A percentile compares a stretch with the other conserved stretches of the same genome.
Evolutionary conservation across 1,140 invertebrate genomes (phyloP).

Genomic region (Papilio glaucus): DNA sequence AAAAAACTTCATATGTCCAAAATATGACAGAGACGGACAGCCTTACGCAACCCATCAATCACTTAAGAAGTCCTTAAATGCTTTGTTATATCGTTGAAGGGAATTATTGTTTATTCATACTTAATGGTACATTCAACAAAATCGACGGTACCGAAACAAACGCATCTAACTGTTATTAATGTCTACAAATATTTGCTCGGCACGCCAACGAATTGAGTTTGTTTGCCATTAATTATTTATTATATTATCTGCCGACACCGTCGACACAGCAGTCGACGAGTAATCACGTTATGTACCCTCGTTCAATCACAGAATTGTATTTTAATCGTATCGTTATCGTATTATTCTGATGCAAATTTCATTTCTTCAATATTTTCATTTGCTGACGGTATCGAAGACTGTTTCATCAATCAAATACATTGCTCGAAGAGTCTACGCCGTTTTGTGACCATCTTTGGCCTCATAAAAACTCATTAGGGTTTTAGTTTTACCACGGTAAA

Average conservation of each 20-base stretch:
- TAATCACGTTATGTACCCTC: slow-evolving; percentile 24
- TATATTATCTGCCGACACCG: slow-evolving; percentile 14
- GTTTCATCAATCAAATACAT: too few relatives aligned
- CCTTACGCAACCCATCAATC: too few relatives aligned
- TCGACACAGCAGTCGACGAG: background rate
- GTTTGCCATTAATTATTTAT: slow-evolving; percentile 35
- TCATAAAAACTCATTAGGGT: too few relatives aligned
- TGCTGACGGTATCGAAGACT: background rate
- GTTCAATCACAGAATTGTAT: slow-evolving; percentile 31
- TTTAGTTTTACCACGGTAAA: too few relatives aligned
- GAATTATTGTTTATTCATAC: background rate
- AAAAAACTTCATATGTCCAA: too few relatives aligned
- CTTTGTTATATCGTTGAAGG: too few relatives aligned
- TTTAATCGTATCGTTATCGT: slow-evolving; percentile 12
- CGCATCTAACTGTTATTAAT: slow-evolving; percentile 24
- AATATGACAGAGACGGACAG: too few relatives aligned
- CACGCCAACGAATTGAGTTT: slow-evolving; percentile 29
- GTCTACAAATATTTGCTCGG: slow-evolving; percentile 27
- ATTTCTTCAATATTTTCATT: background rate
- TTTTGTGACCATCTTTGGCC: too few relatives aligned
- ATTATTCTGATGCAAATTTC: background rate
- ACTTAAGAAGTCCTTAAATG: too few relatives aligned
- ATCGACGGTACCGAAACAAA: background rate
- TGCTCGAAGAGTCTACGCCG: too few relatives aligned
- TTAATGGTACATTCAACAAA: slow-evolving; percentile 7